Conservation (phyloP, 2,797 vertebrate genomes). For the Anisognathus igniventris region DNA sequence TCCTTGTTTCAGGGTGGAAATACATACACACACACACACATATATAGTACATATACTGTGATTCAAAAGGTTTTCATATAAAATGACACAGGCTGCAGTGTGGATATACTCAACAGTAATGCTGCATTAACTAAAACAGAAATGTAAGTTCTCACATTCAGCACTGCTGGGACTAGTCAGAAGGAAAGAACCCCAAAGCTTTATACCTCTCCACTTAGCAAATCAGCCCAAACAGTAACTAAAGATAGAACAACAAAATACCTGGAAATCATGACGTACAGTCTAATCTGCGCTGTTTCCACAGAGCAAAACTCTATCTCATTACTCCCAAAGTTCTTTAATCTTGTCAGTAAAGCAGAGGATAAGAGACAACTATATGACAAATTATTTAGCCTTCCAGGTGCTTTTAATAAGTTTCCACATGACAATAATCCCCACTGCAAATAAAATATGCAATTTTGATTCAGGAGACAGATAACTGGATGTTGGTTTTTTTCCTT, state of each 20-base stretch:
- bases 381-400: conserved; percentile 6
- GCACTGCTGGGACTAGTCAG: background rate
- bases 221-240: background rate
- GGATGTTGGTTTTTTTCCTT: background rate
- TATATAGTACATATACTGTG: background rate
- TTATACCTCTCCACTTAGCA: background rate
- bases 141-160: background rate
- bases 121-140: background rate
- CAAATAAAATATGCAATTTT: background rate
- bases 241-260: background rate
- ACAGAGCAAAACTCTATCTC: background rate
- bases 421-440: background rate
- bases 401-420: background rate
- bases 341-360: background rate
- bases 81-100: background rate
- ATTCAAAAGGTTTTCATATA: background rate
- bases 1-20: background rate
- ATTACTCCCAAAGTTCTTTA: conserved; percentile 13
- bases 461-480: background rate
- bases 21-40: accelerated
- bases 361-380: background rate
- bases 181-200: background rate
- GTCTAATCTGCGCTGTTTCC: background rate
- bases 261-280: background rate
- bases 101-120: background rate